phyloP scores from a whole-genome alignment of 2,113 vertebrate genomes.

The Caranx ignobilis region DNA sequence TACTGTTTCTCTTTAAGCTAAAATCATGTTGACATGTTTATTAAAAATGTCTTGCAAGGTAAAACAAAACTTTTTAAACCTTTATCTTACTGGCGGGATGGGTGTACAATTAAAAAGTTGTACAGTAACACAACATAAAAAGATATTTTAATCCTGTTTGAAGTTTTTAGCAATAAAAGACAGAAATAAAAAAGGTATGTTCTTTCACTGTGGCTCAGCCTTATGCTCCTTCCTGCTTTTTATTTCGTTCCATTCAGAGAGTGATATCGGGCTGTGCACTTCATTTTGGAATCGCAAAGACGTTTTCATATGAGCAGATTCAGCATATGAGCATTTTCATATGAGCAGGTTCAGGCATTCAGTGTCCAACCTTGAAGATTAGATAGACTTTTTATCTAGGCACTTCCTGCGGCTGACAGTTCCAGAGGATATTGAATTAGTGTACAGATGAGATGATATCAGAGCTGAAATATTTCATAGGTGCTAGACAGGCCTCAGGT shows the following conservation, averaged over 20 bases:
- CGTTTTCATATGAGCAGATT: constrained; percentile 25
- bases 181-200: neutral
- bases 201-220: neutral
- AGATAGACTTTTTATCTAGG: constrained; percentile 52
- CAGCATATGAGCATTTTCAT: constrained; percentile 21
- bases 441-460: constrained; percentile 52
- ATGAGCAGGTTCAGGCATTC: constrained; percentile 29
- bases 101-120: neutral
- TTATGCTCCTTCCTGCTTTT: constrained; percentile 11
- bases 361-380: constrained; percentile 39
- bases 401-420: constrained; percentile 36
- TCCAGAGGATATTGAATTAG: constrained; percentile 55
- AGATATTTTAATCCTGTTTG: neutral
- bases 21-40: constrained; percentile 2
- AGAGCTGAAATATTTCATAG: constrained; percentile 49
- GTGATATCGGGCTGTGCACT: constrained; percentile 12
- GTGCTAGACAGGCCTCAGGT: constrained; percentile 53
- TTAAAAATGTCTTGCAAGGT: too few relatives aligned
- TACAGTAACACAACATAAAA: neutral
- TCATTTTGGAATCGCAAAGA: constrained; percentile 20
- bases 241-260: neutral
- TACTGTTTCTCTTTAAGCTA: constrained; percentile 19
- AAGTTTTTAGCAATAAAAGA: neutral
- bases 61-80: too few relatives aligned
- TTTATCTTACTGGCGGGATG: neutral